Percentiles rank a stretch among this genome's conserved stretches.
phyloP scores from a whole-genome alignment of 2,113 vertebrate species.

The Mus pahari region DNA sequence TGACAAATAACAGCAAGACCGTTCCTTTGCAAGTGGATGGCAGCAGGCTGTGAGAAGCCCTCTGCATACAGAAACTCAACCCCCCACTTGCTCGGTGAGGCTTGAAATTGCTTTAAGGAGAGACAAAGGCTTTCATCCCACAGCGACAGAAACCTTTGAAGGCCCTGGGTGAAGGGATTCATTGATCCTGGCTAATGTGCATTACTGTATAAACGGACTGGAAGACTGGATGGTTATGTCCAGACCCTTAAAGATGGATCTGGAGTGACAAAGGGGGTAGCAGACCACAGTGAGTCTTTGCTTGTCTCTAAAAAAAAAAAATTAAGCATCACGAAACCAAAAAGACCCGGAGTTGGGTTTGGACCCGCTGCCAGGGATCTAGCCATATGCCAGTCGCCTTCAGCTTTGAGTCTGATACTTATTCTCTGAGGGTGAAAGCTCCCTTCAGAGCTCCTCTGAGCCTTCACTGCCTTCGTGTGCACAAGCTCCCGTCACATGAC shows the following conservation, averaged over 20 bases:
- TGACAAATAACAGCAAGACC: slow-evolving; percentile 32
- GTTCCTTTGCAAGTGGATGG: not conserved
- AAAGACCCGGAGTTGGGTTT: not conserved
- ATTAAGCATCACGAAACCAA: slow-evolving; percentile 28
- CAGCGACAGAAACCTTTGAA: slow-evolving; percentile 11
- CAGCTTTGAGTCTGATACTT: not conserved
- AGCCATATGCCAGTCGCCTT: not conserved
- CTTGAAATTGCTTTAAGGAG: slow-evolving; percentile 75
- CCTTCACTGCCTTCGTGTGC: not conserved
- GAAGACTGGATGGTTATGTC: not conserved
- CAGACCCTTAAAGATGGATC: slow-evolving; percentile 15
- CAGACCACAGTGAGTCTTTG: not conserved
- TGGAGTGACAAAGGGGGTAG: not conserved
- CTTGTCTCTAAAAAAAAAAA: slow-evolving; percentile 5
- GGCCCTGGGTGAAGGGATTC: slow-evolving; percentile 16
- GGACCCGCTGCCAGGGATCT: not conserved
- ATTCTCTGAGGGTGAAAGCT: not conserved
- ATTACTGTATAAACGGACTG: not conserved
- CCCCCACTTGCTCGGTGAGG: slow-evolving; percentile 57
- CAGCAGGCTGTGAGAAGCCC: slow-evolving; percentile 5
- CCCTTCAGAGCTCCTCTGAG: not conserved
- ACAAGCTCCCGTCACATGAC: not conserved
- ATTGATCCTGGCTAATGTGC: slow-evolving; percentile 41
- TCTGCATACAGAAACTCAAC: slow-evolving; percentile 39
- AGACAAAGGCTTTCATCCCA: slow-evolving; percentile 65